phyloP scores from a whole-genome alignment of 1,140 invertebrate species.

The Lepidurus apus region DNA sequence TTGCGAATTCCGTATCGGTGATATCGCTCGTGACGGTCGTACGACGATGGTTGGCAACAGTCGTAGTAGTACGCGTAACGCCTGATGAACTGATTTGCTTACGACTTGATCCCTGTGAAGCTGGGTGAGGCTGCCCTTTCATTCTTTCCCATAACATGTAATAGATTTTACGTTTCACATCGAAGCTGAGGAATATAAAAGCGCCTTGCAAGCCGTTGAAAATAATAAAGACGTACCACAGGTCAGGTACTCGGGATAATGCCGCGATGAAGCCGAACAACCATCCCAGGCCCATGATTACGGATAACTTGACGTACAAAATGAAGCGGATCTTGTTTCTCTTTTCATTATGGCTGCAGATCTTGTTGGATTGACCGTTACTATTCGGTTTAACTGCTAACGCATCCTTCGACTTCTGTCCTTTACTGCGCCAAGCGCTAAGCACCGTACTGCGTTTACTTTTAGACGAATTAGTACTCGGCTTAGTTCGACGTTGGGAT shows the following conservation, averaged over 20 bases:
- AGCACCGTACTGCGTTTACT: slow-evolving; percentile 9
- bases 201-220: slow-evolving; percentile 49
- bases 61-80: slow-evolving; percentile 14
- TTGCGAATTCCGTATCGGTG: neutral
- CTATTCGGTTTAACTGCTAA: slow-evolving; percentile 33
- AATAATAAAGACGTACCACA: slow-evolving; percentile 48
- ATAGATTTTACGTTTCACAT: slow-evolving; percentile 44
- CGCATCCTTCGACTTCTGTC: slow-evolving; percentile 35
- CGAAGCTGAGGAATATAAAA: slow-evolving; percentile 50
- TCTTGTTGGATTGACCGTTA: slow-evolving; percentile 29
- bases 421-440: slow-evolving; percentile 26
- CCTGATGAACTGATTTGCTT: slow-evolving; percentile 9
- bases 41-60: neutral
- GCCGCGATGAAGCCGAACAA: slow-evolving; percentile 47
- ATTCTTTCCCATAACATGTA: slow-evolving; percentile 40
- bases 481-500: slow-evolving; percentile 31
- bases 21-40: neutral
- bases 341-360: slow-evolving; percentile 23
- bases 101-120: slow-evolving; percentile 9
- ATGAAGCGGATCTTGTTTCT: slow-evolving; percentile 43
- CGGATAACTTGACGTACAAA: slow-evolving; percentile 49
- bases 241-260: slow-evolving; percentile 36
- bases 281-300: slow-evolving; percentile 52
- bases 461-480: slow-evolving; percentile 35
- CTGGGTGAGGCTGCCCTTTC: slow-evolving; percentile 24